Evolutionary conservation across 2,888 invertebrate species (phyloP).

Genomic region (Plagodis dolabraria): DNA sequence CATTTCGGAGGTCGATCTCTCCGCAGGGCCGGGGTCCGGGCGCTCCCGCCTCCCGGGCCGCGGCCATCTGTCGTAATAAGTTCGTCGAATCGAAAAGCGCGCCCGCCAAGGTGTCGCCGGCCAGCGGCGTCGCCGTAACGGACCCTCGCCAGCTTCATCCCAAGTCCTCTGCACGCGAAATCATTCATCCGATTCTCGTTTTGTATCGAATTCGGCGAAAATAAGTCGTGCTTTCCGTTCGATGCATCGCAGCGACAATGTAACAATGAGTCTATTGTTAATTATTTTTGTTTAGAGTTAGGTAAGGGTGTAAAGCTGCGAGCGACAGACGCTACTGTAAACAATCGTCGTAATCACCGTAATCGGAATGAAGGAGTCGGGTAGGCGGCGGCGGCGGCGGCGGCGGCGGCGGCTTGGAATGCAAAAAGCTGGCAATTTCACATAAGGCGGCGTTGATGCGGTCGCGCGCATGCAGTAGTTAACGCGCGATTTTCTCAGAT

Average conservation of each 20-base stretch:
- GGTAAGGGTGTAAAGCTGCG: slow-evolving; percentile 1
- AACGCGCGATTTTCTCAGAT: slow-evolving; percentile 74
- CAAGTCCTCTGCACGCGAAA: slow-evolving; percentile 66
- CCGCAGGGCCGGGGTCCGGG: slow-evolving; percentile 75
- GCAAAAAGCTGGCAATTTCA: slow-evolving; percentile 64
- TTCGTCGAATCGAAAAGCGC: slow-evolving; percentile 83
- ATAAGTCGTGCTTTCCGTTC: slow-evolving; percentile 27
- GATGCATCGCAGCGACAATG: slow-evolving; percentile 31
- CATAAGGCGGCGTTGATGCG: slow-evolving; percentile 58
- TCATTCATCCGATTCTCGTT: slow-evolving; percentile 55
- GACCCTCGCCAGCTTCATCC: slow-evolving; percentile 67
- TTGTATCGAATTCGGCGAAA: slow-evolving; percentile 34
- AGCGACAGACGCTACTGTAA: slow-evolving; percentile 47
- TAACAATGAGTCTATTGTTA: slow-evolving; percentile 40
- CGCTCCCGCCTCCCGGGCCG: slow-evolving; percentile 78
- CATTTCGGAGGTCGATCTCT: slow-evolving; percentile 85
- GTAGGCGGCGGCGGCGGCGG: slow-evolving; percentile 22
- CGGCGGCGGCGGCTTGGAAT: slow-evolving; percentile 60
- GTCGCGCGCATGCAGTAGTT: slow-evolving; percentile 62
- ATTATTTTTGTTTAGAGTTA: slow-evolving; percentile 23
- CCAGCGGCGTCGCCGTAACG: slow-evolving; percentile 66
- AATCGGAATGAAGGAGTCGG: slow-evolving; percentile 54
- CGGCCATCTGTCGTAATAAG: slow-evolving; percentile 83
- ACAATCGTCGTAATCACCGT: slow-evolving; percentile 61
- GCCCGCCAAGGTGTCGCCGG: slow-evolving; percentile 68